Evolutionary conservation across 2,113 vertebrate species (phyloP).

Genomic region (Piaya cayana): DNA sequence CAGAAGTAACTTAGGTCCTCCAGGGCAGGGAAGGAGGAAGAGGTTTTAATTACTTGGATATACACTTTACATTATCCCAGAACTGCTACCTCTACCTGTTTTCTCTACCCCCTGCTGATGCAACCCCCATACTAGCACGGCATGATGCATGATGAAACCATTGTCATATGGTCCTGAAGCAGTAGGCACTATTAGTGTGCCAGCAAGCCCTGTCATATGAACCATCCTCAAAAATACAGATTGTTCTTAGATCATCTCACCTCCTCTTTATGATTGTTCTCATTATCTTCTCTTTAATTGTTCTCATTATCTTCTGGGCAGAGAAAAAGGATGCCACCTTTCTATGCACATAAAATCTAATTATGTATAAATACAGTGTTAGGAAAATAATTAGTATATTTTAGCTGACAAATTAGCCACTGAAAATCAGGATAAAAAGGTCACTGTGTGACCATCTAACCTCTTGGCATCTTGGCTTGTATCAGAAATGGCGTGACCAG

Average conservation of each 20-base stretch:
- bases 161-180: background rate
- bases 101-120: background rate
- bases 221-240: background rate
- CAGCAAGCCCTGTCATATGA: background rate
- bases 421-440: slow-evolving; percentile 53
- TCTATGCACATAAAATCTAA: background rate
- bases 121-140: background rate
- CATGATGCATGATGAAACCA: background rate
- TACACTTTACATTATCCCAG: background rate
- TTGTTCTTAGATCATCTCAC: slow-evolving; percentile 13
- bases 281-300: background rate
- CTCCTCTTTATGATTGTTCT: background rate
- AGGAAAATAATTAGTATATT: background rate
- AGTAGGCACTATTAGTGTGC: background rate
- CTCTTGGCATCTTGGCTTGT: too few relatives aligned
- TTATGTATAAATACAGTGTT: background rate
- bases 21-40: background rate
- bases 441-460: background rate
- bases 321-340: background rate
- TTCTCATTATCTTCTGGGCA: background rate
- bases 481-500: too few relatives aligned
- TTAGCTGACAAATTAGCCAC: background rate
- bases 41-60: background rate
- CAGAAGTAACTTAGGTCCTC: background rate
- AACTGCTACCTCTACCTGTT: background rate